Percentiles rank a stretch among this genome's conserved stretches.
phyloP scores from a whole-genome alignment of 2,888 invertebrate species.

The Zaprionus lineosus region DNA sequence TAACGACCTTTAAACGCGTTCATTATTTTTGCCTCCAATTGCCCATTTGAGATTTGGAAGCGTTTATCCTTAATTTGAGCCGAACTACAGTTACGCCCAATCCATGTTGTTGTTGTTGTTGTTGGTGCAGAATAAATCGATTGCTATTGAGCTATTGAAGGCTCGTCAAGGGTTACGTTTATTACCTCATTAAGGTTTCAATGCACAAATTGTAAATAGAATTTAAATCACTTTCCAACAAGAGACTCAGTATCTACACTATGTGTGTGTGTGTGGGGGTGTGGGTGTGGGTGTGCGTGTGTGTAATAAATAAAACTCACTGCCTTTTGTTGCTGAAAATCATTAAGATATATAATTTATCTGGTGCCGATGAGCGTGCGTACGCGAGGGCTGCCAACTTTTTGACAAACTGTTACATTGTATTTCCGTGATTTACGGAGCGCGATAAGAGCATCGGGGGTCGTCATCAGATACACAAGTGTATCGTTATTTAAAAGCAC shows the following conservation, averaged over 20 bases:
- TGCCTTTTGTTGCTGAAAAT: slow-evolving; percentile 56
- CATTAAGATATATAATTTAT: slow-evolving; percentile 62
- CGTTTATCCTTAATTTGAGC: too few species aligned
- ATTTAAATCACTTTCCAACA: slow-evolving; percentile 24
- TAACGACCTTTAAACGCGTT: too few species aligned
- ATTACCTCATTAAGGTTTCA: neutral
- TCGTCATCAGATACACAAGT: slow-evolving; percentile 43
- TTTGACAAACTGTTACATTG: slow-evolving; percentile 68
- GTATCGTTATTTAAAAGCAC: slow-evolving; percentile 57
- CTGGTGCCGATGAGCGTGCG: slow-evolving; percentile 18
- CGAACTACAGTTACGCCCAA: too few species aligned
- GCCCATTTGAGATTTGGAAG: too few species aligned
- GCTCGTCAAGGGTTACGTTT: too few species aligned
- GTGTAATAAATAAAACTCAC: slow-evolving; percentile 43
- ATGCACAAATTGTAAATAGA: slow-evolving; percentile 17
- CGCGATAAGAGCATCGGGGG: slow-evolving; percentile 53
- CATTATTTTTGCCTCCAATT: too few species aligned
- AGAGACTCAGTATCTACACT: neutral
- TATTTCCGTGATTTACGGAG: slow-evolving; percentile 58
- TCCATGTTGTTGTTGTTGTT: too few species aligned
- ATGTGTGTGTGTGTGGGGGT: neutral
- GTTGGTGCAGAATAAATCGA: too few species aligned
- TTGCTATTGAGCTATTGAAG: too few species aligned
- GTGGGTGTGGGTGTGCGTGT: too few species aligned
- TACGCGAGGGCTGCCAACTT: slow-evolving; percentile 39